Base-by-base conservation (phyloP, 2,888 invertebrate genomes). In the Cerastoderma edule region DNA sequence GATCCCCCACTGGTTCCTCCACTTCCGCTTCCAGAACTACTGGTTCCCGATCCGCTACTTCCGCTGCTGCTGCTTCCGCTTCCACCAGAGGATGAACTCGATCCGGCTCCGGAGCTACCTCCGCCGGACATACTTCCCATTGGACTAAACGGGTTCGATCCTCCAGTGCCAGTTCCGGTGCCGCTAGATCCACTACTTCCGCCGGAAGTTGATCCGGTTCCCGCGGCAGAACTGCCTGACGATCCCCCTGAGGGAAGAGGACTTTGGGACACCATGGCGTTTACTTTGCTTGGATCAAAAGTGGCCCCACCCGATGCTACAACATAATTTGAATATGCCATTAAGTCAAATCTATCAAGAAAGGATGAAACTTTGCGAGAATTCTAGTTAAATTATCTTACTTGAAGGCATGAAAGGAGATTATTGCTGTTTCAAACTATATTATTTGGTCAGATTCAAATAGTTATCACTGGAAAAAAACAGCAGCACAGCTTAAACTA, bases 201-300 rank as follows among this genome's bases (percentile, higher is more conserved):
- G 22, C 48, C 48, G 24, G 28, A 28, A 3, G 1, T 13, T 19
- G 57, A 44, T 8, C 57, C 33, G 22, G 56, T 13, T 3, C 28
- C 56, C 2, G 70, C 66, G 16, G 54, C 63, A 4, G 64, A 53
- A 8, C 66, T 48, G 44, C 77, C 64, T 8, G 60, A 46, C 10
- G 60, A 33, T 4, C n/a, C 39, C 5, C 72, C 67, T 3, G 60
- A 48, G 4, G 67, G 72, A 16, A 67, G n/a, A 0, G 67, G 72
- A 32, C 60, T 67, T 35, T 72, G 72, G 16, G 67, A 60, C 3
- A 68, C 56, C 33, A 19, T 32, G 35, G 65, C 39, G 22, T 72
- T 72, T 4, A 72, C 63, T 28, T 60, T 33, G 33, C 67, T 69
- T 22, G 74, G 69, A n/a, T 74, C 60, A 65, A 74, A 74, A n/a